Percentiles rank a stretch among this genome's conserved stretches.
These are phyloP conservation scores for Pachypsylla venusta DNA, from an alignment of 1,140 invertebrate genomes.

Conservation along the genomic window DNA sequence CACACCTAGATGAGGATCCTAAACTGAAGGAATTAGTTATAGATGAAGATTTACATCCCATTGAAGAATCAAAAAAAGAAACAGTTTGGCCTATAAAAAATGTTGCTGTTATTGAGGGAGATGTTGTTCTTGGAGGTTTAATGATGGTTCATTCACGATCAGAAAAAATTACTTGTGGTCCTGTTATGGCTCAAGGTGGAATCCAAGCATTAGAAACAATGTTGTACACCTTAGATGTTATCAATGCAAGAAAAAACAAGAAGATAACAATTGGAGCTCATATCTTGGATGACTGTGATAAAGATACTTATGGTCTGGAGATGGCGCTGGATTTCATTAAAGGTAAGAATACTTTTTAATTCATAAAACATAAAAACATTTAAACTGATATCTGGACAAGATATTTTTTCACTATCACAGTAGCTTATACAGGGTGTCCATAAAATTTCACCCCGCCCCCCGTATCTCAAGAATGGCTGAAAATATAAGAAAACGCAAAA, in stretches of 20 bases:
- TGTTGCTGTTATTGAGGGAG: conserved; percentile 64
- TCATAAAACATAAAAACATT: too few relatives aligned
- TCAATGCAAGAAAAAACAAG: conserved; percentile 39
- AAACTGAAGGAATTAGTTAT: neutral
- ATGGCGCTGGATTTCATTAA: conserved; percentile 96
- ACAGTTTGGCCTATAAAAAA: conserved; percentile 68
- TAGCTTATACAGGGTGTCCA: too few relatives aligned
- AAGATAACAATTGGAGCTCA: conserved; percentile 64
- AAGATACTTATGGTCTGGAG: conserved; percentile 88
- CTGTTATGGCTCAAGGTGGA: conserved; percentile 88
- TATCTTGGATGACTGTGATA: conserved; percentile 88
- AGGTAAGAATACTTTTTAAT: conserved; percentile 64
- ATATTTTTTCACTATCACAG: too few relatives aligned
- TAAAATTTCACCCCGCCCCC: too few relatives aligned
- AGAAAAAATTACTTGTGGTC: conserved; percentile 65
- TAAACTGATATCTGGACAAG: too few relatives aligned
- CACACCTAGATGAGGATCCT: neutral
- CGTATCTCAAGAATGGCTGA: too few relatives aligned
- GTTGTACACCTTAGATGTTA: conserved; percentile 75
- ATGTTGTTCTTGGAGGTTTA: conserved; percentile 68
- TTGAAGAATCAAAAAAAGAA: neutral
- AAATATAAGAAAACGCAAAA: too few relatives aligned
- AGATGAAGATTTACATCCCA: too few relatives aligned
- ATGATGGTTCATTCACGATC: conserved; percentile 87
- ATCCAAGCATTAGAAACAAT: conserved; percentile 81